Base-by-base conservation (phyloP, 2,113 vertebrate species). In the Oncorhynchus nerka region DNA sequence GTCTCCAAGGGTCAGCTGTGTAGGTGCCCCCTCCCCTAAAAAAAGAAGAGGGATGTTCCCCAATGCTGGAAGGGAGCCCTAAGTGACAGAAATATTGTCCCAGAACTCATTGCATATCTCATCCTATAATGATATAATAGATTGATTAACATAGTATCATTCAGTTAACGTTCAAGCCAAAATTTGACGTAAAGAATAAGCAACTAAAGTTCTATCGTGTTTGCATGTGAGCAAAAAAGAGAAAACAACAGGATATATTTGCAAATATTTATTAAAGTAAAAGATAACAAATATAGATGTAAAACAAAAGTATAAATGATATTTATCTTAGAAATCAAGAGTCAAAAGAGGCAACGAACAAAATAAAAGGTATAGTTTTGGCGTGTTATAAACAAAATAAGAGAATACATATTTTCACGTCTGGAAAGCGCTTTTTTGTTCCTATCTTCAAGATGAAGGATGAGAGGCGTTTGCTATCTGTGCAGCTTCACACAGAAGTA, bases 261-360 rank as follows among this genome's bases (percentile, higher is more conserved):
- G 62, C 86, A 90, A 88, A 90, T 91, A 90, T 93, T 92, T 93
- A 93, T 93, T 92, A 84, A 45, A 45, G 39, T 45, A 45, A 76
- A 77, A 83, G 68, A 86, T 7, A 51, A 39, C 39, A 28, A 82
- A 85, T 69, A 82, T 75, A 86, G 83, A 86, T 83, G 86, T 81
- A 74, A 82, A 87, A 88, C 69, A 85, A 11, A 84, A 79, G 79
- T 90, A 93, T 74, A 90, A 92, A 92, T 83, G 80, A 78, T 79
- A 62, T 45, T 45, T 45, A 45, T 84, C 39, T 75, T 81, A 76
- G 19, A 87, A 88, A 89, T 84, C 26, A 79, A 86, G 51, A 74
- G 82, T 84, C 79, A 80, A 83, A 45, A 45, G 86, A 51, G 69
- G 84, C 80, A 84, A 62, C 70, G 76, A 81, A 81, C 80, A 80